Conservation (phyloP, 1,140 invertebrate species). For the Megalonaias nervosa region DNA sequence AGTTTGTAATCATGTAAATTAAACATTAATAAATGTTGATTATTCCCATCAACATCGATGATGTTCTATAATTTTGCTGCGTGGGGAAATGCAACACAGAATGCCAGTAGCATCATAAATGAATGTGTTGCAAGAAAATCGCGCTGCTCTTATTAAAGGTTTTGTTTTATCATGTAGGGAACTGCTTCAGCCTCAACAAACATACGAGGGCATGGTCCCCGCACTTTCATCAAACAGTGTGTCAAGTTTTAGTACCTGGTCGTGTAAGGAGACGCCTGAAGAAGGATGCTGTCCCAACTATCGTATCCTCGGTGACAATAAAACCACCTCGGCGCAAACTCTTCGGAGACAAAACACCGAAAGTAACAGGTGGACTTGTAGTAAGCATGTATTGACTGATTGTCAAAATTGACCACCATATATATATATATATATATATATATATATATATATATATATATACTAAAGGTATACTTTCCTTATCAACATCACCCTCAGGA, state of each 20-base stretch:
- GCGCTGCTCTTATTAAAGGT: neutral
- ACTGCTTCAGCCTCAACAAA: neutral
- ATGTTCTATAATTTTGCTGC: neutral
- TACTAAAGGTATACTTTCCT: too few species aligned
- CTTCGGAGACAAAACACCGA: slow-evolving; percentile 9
- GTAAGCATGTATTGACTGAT: too few species aligned
- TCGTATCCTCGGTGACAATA: neutral
- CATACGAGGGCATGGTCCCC: neutral
- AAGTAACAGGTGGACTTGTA: neutral
- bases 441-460: too few species aligned
- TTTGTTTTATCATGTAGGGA: neutral
- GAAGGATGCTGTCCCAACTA: neutral
- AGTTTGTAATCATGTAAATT: neutral
- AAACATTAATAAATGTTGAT: neutral
- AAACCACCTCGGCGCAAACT: neutral
- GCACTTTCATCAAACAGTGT: slow-evolving; percentile 1
- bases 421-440: too few species aligned
- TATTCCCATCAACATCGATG: slow-evolving; percentile 13
- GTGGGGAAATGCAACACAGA: neutral
- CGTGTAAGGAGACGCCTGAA: neutral
- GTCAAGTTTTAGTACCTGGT: neutral
- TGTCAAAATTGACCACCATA: too few species aligned
- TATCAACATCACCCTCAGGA: too few species aligned
- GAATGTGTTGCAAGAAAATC: neutral
- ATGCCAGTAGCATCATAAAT: neutral